Base-by-base conservation (phyloP, 2,888 invertebrate genomes). In the Adelphocoris suturalis region DNA sequence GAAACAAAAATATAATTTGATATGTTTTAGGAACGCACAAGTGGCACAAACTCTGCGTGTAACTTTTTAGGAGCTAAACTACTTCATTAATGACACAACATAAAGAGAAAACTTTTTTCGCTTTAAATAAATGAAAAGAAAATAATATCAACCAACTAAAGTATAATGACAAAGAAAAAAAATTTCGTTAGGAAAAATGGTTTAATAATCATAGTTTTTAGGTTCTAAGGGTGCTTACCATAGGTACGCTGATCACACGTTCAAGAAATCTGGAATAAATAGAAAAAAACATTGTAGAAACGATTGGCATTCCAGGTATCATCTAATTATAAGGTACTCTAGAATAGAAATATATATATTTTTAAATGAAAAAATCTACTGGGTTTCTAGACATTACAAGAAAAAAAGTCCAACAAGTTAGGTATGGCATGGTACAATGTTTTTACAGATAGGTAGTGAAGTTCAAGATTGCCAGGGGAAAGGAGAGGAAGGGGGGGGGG, bases 141-240 rank as follows among this genome's bases (percentile, higher is more conserved):
- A 23, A 68, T 61, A 19, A 61, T 14, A 61, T 14, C n/a, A 68
- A 68, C 68, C 68, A 68, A 68, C 68, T 68, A 68, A 23, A 68
- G n/a, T n/a, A 68, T 68, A 68, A 68, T 23, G 23, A 68, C 23
- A 68, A 23, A 68, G 13, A 68, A 68, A 23, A 23, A 68, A 68
- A 23, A 23, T 19, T 37, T 68, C 68, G 68, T 68, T 68, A 68
- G 68, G 23, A 19, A 27, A n/a, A 68, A 68, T 19, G 23, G 78
- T 80, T 80, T 80, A 80, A 80, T 80, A 46, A 80, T 80, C 78
- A 80, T 37, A 80, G 47, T 80, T 80, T 47, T 80, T n/a, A 80
- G 37, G 37, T 80, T 80, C 46, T n/a, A 80, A 47, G 46, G 46
- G 19, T 37, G 78, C 78, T 80, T 80, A 80, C 78, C 78, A 80